Evolutionary conservation across 2,797 vertebrate species (phyloP), one percentile per base, ranked within the genome.

Genomic region (Pseudomugil tenellus): DNA sequence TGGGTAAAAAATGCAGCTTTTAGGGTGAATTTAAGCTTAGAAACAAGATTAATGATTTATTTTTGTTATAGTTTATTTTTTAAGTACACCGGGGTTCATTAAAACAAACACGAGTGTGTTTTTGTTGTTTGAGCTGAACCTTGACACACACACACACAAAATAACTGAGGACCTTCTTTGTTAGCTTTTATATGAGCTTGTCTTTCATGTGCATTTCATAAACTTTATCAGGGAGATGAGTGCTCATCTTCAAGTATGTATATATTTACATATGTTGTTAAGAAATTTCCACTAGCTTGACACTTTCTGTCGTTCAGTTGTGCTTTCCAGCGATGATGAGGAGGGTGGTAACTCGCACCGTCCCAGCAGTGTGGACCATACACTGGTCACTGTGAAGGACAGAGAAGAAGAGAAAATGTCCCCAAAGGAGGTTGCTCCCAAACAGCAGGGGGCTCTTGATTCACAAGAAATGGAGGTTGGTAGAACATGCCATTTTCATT

Each of bases 291-390:
- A 7, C 4, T 64, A 6, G 58, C 31, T 16, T 51, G 23, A 28
- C 16, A 21, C 5, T 43, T 56, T 6, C 7, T 75, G 10, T 77
- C 19, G 81, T 92, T 85, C 73, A 99, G 97, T 98, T 88, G 91
- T 98, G 53, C 91, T 99, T 83, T 99, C 97, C 66, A 98, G 97
- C 85, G 97, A 98, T 66, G 97, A 97, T 19, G 96, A 97, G 74
- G 95, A 94, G 70, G 80, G 72, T 4, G 61, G 70, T 0, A 3
- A n/a, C 26, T 21, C 31, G 23, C 43, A 19, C 13, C 46, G 0
- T 28, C 1, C 28, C 70, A 67, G 64, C 41, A 14, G 56, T 21
- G 53, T 19, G 1, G 12, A 41, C 26, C 53, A 48, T 0, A 43
- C 86, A 54, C 76, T 62, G 83, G 87, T 78, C 12, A 63, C 64